Conservation (phyloP, 2,888 invertebrate genomes). For the Lepeophtheirus nordmannii region DNA sequence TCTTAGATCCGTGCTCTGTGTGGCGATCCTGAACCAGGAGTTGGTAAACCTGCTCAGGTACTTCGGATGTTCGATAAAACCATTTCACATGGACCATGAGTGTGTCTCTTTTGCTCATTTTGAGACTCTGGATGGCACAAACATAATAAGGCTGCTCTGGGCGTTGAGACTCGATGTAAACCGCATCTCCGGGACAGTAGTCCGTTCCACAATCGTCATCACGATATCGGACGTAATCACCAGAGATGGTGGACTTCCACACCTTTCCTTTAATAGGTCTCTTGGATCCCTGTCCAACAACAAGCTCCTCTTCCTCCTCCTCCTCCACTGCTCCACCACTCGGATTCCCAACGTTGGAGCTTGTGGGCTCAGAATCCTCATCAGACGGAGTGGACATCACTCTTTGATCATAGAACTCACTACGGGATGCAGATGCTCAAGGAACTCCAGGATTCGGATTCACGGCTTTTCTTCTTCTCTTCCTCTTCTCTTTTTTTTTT, state of each 20-base stretch:
- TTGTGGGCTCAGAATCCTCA: not conserved
- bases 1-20: constrained; percentile 29
- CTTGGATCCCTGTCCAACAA: constrained; percentile 2
- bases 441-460: not conserved
- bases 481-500: not conserved
- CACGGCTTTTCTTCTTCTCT: not conserved
- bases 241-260: constrained; percentile 29
- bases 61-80: constrained; percentile 41
- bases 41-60: constrained; percentile 41
- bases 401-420: too few species aligned
- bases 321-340: constrained; percentile 9
- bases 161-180: constrained; percentile 37
- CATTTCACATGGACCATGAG: constrained; percentile 41
- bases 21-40: constrained; percentile 37
- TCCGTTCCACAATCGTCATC: constrained; percentile 31
- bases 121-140: constrained; percentile 33
- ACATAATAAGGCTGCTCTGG: constrained; percentile 37
- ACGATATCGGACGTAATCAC: constrained; percentile 30
- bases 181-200: constrained; percentile 36
- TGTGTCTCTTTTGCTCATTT: constrained; percentile 40
- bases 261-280: constrained; percentile 28
- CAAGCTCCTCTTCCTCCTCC: constrained; percentile 1
- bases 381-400: not conserved
- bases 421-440: not conserved
- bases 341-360: not conserved